Evolutionary conservation across 2,113 vertebrate species (phyloP).

Genomic region (Eleginops maclovinus): DNA sequence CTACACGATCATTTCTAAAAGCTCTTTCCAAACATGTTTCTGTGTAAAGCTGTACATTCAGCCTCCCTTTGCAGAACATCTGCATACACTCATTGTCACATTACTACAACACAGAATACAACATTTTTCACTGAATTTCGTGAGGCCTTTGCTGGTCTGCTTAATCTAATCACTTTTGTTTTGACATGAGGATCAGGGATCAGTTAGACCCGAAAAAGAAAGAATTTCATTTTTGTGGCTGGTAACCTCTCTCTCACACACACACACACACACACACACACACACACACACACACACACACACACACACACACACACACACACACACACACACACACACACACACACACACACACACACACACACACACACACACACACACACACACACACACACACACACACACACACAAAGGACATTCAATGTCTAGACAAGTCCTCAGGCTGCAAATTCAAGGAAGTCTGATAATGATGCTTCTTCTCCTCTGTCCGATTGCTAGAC

Average conservation of each 20-base stretch:
- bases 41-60: background rate
- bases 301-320: conserved; percentile 3
- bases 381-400: conserved; percentile 20
- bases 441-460: conserved; percentile 28
- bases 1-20: background rate
- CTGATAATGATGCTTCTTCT: conserved; percentile 16
- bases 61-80: background rate
- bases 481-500: conserved; percentile 35
- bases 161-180: conserved; percentile 34
- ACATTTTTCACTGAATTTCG: conserved; percentile 14
- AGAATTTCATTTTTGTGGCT: conserved; percentile 29
- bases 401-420: conserved; percentile 3
- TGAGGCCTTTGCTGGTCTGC: conserved; percentile 35
- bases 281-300: conserved; percentile 12
- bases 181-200: conserved; percentile 29
- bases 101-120: background rate
- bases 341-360: conserved; percentile 6
- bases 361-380: conserved; percentile 5
- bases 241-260: too few species aligned
- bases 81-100: background rate
- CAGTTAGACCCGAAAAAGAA: conserved; percentile 48
- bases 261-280: conserved; percentile 10
- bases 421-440: conserved; percentile 38
- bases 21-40: background rate
- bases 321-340: conserved; percentile 20